Conservation (phyloP, 2,797 vertebrate species). For the Acanthurus tractus region DNA sequence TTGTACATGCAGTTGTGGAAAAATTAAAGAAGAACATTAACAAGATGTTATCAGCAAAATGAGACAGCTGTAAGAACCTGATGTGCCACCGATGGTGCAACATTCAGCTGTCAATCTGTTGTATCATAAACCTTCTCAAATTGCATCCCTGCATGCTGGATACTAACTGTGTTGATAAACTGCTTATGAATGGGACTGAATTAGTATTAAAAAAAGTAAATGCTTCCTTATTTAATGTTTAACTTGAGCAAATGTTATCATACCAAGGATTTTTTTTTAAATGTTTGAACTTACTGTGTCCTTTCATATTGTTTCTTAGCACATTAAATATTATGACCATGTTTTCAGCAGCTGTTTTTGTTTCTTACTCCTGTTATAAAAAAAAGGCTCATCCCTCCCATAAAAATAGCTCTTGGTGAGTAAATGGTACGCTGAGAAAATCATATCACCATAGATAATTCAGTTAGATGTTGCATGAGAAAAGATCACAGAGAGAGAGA, state of each 20-base stretch:
- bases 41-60: neutral
- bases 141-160: neutral
- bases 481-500: conserved; percentile 40
- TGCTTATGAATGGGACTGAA: neutral
- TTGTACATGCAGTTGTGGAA: neutral
- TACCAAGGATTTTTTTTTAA: neutral
- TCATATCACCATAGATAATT: conserved; percentile 48
- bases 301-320: conserved; percentile 1
- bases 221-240: neutral
- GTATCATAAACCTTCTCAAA: neutral
- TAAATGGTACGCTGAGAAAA: conserved; percentile 20
- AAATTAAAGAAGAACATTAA: neutral
- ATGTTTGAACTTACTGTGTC: neutral
- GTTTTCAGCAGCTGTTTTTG: conserved; percentile 5
- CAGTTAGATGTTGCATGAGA: conserved; percentile 25
- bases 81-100: neutral
- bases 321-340: neutral
- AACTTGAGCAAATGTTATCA: neutral
- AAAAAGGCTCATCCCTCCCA: neutral
- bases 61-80: neutral
- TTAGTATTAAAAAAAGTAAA: neutral
- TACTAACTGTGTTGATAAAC: neutral
- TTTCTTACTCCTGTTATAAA: neutral
- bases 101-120: too few relatives aligned
- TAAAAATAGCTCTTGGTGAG: conserved; percentile 14